A percentile compares a stretch with the other conserved stretches of the same genome.
These are phyloP conservation scores for Stictonetta naevosa DNA, from an alignment of 2,113 vertebrate species.

Conservation along the genomic window DNA sequence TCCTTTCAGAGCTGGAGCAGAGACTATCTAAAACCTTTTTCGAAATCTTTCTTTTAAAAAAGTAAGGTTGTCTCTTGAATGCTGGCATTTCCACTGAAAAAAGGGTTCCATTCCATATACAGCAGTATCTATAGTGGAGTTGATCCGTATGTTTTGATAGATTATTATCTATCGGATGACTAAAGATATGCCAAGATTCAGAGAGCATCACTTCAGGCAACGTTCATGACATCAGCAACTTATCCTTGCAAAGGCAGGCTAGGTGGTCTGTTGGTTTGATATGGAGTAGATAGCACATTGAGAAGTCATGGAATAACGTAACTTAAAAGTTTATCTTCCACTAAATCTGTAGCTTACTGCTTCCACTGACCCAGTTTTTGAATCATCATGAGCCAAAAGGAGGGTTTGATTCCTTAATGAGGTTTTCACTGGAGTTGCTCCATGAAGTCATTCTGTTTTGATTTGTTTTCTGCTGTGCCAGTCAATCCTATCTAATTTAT, in stretches of 20 bases:
- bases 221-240: not conserved
- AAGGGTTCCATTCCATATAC: not conserved
- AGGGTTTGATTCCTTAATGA: not conserved
- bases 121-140: not conserved
- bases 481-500: not conserved
- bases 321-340: not conserved
- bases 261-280: not conserved
- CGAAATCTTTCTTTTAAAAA: not conserved
- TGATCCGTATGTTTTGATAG: not conserved
- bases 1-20: not conserved
- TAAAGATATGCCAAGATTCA: not conserved
- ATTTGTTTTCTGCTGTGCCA: not conserved
- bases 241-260: not conserved
- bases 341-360: not conserved
- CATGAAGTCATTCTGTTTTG: not conserved
- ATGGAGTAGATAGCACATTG: not conserved
- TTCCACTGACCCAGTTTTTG: constrained; percentile 23
- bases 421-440: not conserved
- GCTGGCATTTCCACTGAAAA: not conserved
- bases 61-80: not conserved
- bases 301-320: not conserved
- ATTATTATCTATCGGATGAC: not conserved
- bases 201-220: not conserved
- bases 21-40: not conserved
- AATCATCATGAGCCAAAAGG: not conserved